Evolutionary conservation across 2,888 invertebrate species (phyloP).

Genomic region (Hemithea aestivaria): DNA sequence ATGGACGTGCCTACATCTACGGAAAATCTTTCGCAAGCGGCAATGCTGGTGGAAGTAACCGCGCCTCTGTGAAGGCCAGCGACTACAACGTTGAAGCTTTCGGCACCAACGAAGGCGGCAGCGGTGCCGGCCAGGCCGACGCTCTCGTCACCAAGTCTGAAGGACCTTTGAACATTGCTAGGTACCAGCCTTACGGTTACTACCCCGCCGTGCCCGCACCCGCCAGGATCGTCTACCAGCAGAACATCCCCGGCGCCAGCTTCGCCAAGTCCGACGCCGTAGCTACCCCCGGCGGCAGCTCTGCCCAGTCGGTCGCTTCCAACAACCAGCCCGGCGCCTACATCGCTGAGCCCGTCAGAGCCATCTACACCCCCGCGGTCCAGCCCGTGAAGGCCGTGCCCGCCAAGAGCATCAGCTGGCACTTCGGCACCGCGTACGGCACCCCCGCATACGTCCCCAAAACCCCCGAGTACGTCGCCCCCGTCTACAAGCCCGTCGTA

Average conservation of each 20-base stretch:
- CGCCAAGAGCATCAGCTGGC: constrained; percentile 56
- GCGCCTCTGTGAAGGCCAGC: constrained; percentile 47
- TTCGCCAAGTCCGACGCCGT: constrained; percentile 53
- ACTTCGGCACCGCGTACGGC: constrained; percentile 53
- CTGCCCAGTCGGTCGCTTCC: constrained; percentile 42
- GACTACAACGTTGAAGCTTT: constrained; percentile 45
- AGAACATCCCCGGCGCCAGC: constrained; percentile 53
- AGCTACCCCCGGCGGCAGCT: constrained; percentile 46
- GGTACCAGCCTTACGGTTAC: constrained; percentile 41
- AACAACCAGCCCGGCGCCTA: constrained; percentile 18
- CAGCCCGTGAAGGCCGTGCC: constrained; percentile 33
- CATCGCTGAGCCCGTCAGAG: constrained; percentile 36
- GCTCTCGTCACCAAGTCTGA: constrained; percentile 47
- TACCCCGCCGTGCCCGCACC: constrained; percentile 53
- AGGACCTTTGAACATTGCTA: constrained; percentile 11
- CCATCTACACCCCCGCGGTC: constrained; percentile 34
- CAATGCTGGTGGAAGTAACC: constrained; percentile 37
- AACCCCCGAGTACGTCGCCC: constrained; percentile 26
- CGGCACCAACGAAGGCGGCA: constrained; percentile 40
- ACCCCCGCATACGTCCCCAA: constrained; percentile 18
- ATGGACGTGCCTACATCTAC: constrained; percentile 53
- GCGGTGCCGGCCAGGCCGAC: constrained; percentile 45
- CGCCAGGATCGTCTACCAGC: constrained; percentile 56
- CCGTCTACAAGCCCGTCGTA: constrained; percentile 31
- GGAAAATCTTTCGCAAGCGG: constrained; percentile 51